Evolutionary conservation across 2,113 vertebrate genomes (phyloP).

Genomic region (Callospermophilus lateralis): DNA sequence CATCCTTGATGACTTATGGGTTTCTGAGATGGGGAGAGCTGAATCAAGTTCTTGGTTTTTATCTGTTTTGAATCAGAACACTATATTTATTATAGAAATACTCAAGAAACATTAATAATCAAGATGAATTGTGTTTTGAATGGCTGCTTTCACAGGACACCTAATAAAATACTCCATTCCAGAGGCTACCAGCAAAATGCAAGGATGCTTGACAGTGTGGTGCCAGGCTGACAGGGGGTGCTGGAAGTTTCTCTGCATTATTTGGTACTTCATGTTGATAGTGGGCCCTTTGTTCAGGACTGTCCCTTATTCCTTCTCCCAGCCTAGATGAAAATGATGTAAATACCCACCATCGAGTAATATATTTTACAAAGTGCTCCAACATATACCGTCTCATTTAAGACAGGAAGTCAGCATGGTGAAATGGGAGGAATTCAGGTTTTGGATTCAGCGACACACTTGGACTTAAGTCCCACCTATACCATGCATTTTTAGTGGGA

Average conservation of each 20-base stretch:
- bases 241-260: not conserved
- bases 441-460: not conserved
- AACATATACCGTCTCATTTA: not conserved
- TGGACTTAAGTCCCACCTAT: not conserved
- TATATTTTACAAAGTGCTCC: conserved; percentile 20
- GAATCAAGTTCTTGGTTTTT: conserved; percentile 49
- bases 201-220: not conserved
- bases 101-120: conserved; percentile 84
- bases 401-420: not conserved
- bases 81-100: conserved; percentile 84
- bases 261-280: conserved; percentile 61
- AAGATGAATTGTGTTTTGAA: conserved; percentile 80
- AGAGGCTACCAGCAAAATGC: not conserved
- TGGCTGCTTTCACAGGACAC: conserved; percentile 71
- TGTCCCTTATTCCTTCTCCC: conserved; percentile 21
- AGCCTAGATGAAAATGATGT: not conserved
- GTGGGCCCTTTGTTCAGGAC: not conserved
- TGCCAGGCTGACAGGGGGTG: not conserved
- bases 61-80: conserved; percentile 36
- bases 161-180: conserved; percentile 65
- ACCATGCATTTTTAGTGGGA: not conserved
- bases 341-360: not conserved
- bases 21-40: conserved; percentile 34
- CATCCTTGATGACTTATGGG: conserved; percentile 52
- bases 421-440: not conserved